Evolutionary conservation across 2,113 vertebrate species (phyloP).

Genomic region (Coregonus clupeaformis): DNA sequence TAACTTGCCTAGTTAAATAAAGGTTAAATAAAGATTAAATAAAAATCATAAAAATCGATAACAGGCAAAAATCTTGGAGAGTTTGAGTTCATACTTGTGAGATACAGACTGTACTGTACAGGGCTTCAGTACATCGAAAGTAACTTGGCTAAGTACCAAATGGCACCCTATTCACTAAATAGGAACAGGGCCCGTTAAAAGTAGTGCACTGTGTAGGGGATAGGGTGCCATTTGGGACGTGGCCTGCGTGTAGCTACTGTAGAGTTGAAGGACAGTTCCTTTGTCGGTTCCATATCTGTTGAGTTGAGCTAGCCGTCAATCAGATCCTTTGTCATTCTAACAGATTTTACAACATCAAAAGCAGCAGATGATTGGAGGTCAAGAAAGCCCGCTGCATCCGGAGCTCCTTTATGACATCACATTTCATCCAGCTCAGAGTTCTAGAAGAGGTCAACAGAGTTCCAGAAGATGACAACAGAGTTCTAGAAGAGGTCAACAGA

Average conservation of each 20-base stretch:
- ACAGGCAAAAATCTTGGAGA: no score
- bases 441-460: not conserved
- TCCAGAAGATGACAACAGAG: not conserved
- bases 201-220: no score
- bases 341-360: constrained; percentile 22
- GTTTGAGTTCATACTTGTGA: constrained; percentile 3
- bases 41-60: no score
- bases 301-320: constrained; percentile 10
- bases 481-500: no score
- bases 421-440: not conserved
- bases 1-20: no score
- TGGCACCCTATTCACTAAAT: no score
- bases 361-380: constrained; percentile 24
- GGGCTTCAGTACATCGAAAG: not conserved
- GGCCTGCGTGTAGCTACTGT: not conserved
- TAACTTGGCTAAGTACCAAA: constrained; percentile 3
- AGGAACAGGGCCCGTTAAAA: no score
- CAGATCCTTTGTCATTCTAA: constrained; percentile 33
- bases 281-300: constrained; percentile 10
- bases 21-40: no score
- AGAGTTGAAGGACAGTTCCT: not conserved
- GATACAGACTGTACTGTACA: not conserved
- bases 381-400: not conserved
- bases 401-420: not conserved
- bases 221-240: no score